Evolutionary conservation across 1,140 invertebrate genomes (phyloP).

Genomic region (Papilio glaucus): DNA sequence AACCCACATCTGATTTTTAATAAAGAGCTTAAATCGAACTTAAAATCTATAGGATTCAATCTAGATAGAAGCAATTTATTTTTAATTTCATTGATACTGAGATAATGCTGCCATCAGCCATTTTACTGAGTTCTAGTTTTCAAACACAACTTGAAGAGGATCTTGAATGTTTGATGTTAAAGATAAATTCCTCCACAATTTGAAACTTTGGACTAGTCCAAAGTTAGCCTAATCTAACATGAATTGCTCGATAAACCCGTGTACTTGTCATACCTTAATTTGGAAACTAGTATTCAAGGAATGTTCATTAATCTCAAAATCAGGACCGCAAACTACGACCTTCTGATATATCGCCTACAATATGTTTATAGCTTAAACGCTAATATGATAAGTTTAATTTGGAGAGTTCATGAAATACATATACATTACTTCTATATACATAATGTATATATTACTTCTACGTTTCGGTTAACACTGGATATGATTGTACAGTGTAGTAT

Average conservation of each 20-base stretch:
- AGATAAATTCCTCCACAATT: conserved; percentile 7
- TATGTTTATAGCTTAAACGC: conserved; percentile 3
- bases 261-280: conserved; percentile 10
- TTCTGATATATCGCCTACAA: background rate
- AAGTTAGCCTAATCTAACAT: background rate
- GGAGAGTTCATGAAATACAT: background rate
- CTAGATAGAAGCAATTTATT: background rate
- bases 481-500: too few species aligned
- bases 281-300: background rate
- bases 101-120: background rate
- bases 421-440: too few species aligned
- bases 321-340: background rate
- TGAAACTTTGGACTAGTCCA: background rate
- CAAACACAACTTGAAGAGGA: background rate
- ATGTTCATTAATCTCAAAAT: conserved; percentile 19
- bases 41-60: background rate
- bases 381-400: background rate
- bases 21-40: too few species aligned
- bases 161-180: background rate
- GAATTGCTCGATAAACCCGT: background rate
- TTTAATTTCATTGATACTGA: background rate
- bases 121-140: background rate
- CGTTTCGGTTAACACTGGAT: too few species aligned
- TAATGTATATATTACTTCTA: too few species aligned
- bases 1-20: too few species aligned